Conservation (phyloP, 2,888 invertebrate species). For the Pandemis corylana region DNA sequence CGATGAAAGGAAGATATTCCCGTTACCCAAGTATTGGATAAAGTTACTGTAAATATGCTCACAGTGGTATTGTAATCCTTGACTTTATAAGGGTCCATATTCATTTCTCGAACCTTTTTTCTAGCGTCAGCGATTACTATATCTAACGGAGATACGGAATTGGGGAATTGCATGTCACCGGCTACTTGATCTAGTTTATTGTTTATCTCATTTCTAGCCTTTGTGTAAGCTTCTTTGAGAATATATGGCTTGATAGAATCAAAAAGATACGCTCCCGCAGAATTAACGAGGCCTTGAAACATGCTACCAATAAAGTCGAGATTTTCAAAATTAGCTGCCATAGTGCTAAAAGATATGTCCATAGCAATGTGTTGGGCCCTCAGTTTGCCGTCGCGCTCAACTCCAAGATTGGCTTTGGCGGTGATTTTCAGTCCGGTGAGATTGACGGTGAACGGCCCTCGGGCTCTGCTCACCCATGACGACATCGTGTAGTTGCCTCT, state of each 20-base stretch:
- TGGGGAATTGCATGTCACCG: slow-evolving; percentile 87
- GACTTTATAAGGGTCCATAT: slow-evolving; percentile 91
- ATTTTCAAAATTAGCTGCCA: slow-evolving; percentile 90
- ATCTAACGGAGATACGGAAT: slow-evolving; percentile 92
- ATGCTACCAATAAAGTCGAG: slow-evolving; percentile 87
- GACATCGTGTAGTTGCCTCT: slow-evolving; percentile 88
- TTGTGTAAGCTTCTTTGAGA: slow-evolving; percentile 87
- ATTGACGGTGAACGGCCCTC: slow-evolving; percentile 89
- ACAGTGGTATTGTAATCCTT: slow-evolving; percentile 89
- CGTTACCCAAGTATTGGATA: slow-evolving; percentile 91
- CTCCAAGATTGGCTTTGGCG: slow-evolving; percentile 86
- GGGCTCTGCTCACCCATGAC: slow-evolving; percentile 85
- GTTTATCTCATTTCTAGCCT: slow-evolving; percentile 88
- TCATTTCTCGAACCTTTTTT: slow-evolving; percentile 86
- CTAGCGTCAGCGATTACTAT: slow-evolving; percentile 89
- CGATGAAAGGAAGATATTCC: slow-evolving; percentile 93
- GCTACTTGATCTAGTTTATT: slow-evolving; percentile 86
- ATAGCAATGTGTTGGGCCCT: slow-evolving; percentile 89
- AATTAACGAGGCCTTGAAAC: slow-evolving; percentile 88
- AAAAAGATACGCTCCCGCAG: slow-evolving; percentile 89
- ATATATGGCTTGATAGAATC: slow-evolving; percentile 92
- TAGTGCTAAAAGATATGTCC: slow-evolving; percentile 88
- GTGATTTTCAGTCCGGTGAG: slow-evolving; percentile 86
- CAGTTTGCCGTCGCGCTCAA: slow-evolving; percentile 87
- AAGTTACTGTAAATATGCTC: slow-evolving; percentile 89